Conservation (phyloP, 2,888 invertebrate species). For the Hesperia comma region DNA sequence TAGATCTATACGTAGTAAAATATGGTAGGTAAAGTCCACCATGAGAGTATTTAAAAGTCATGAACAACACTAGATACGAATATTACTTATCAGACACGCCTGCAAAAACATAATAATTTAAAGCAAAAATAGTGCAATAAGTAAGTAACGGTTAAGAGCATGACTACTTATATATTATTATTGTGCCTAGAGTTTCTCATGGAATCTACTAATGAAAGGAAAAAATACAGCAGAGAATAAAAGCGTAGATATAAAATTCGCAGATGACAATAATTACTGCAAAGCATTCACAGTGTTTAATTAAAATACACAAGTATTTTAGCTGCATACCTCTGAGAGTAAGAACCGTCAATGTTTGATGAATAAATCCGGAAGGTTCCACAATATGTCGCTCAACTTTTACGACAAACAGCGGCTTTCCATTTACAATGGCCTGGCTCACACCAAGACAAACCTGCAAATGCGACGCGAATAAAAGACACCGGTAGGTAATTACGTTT, state of each 20-base stretch:
- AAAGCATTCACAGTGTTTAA: slow-evolving; percentile 20
- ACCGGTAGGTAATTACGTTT: slow-evolving; percentile 26
- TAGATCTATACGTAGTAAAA: no score
- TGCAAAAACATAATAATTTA: no score
- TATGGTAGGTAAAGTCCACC: no score
- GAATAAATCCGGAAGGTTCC: slow-evolving; percentile 79
- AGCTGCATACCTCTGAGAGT: slow-evolving; percentile 70
- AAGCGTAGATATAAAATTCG: slow-evolving; percentile 21
- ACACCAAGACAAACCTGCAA: slow-evolving; percentile 80
- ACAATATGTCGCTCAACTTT: slow-evolving; percentile 84
- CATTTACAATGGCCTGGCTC: slow-evolving; percentile 78
- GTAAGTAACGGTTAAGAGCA: no score
- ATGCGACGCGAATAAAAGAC: slow-evolving; percentile 21
- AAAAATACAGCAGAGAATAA: slow-evolving; percentile 16
- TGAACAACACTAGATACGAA: no score
- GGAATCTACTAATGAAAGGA: no score
- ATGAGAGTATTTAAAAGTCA: no score
- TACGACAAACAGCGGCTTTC: slow-evolving; percentile 78
- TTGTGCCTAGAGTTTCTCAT: no score
- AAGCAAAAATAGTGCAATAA: no score
- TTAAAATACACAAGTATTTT: slow-evolving; percentile 29
- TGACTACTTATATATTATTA: no score
- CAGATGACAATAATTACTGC: slow-evolving; percentile 11
- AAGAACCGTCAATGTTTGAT: slow-evolving; percentile 81
- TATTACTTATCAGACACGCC: no score